Evolutionary conservation across 2,113 vertebrate species (phyloP).

Genomic region (Boulengeromyrus knoepffleri): DNA sequence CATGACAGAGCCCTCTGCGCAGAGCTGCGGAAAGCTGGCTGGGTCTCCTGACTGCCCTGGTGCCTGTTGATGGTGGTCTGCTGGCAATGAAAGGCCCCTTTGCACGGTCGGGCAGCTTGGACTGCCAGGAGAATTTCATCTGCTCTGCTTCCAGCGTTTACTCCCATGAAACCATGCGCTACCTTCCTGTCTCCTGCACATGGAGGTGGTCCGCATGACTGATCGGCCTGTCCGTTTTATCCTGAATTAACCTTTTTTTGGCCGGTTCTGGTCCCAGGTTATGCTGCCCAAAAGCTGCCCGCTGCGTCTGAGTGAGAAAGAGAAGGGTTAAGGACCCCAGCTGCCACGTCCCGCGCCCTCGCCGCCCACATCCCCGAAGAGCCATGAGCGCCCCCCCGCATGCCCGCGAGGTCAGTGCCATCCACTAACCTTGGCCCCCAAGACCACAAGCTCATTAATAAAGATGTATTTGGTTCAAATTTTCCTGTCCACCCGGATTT

Average conservation of each 20-base stretch:
- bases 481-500: neutral
- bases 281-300: conserved; percentile 41
- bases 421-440: neutral
- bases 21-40: neutral
- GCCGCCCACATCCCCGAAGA: neutral
- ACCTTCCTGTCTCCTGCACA: neutral
- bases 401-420: conserved; percentile 12
- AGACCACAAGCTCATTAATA: neutral
- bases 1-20: neutral
- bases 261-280: conserved; percentile 31
- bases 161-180: neutral
- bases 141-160: neutral
- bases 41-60: neutral
- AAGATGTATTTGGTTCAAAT: neutral
- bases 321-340: conserved; percentile 40
- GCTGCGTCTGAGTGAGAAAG: conserved; percentile 45
- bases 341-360: neutral
- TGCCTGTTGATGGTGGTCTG: neutral
- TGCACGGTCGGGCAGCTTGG: neutral
- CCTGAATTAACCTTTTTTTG: neutral
- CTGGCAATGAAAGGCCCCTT: neutral
- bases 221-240: neutral
- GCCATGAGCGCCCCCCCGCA: conserved; percentile 40
- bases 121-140: neutral
- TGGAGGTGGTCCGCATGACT: neutral